Conservation (phyloP, 2,888 invertebrate species). For the Drosophila percnosoma region DNA sequence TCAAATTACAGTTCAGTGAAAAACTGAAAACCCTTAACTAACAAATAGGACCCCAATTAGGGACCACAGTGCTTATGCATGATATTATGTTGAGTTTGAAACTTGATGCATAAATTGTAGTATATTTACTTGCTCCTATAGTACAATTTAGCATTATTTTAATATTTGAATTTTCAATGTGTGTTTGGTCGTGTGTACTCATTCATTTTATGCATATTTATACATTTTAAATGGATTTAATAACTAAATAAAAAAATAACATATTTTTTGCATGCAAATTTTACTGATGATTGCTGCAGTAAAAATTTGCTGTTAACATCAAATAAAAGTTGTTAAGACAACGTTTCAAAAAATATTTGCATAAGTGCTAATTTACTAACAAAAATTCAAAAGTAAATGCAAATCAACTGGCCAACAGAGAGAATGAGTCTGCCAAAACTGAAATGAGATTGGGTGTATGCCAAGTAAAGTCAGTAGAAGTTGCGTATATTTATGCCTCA, state of each 20-base stretch:
- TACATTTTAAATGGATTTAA: conserved; percentile 38
- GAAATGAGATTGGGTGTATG: not conserved
- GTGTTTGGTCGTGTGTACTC: conserved; percentile 15
- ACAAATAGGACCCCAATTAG: not conserved
- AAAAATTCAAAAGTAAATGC: conserved; percentile 68
- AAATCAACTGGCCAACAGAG: conserved; percentile 42
- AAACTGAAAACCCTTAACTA: not conserved
- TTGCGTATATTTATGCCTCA: conserved; percentile 60
- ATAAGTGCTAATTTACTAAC: conserved; percentile 69
- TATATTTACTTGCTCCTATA: not conserved
- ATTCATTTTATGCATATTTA: conserved; percentile 51
- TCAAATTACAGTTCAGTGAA: not conserved
- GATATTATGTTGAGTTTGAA: too few species aligned
- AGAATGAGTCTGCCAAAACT: not conserved
- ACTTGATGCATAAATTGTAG: not conserved
- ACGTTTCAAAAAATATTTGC: conserved; percentile 46
- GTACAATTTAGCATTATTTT: not conserved
- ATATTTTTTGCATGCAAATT: conserved; percentile 11
- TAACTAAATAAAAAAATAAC: conserved; percentile 6
- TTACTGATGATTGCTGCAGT: conserved; percentile 30
- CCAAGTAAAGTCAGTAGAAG: conserved; percentile 8
- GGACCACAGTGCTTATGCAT: not conserved
- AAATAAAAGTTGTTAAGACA: conserved; percentile 35
- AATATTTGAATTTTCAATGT: conserved; percentile 19
- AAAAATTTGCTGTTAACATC: conserved; percentile 30